Evolutionary conservation across 2,797 vertebrate species (phyloP), one percentile per base, ranked within the genome.

Genomic region (Bothrops alternatus): DNA sequence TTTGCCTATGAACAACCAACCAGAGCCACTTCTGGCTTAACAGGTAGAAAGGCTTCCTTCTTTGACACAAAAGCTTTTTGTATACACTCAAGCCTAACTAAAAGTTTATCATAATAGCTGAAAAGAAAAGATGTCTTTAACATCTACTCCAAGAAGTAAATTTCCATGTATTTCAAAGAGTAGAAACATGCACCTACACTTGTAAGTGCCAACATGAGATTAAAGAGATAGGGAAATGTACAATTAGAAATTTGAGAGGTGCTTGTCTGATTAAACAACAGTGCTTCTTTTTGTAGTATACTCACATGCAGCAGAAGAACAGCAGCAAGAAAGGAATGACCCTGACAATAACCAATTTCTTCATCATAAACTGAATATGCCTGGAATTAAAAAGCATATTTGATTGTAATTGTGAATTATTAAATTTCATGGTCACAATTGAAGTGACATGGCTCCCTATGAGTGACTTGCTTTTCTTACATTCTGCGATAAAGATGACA

Each of bases 271-370:
- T 16, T 63, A 53, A 10, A 88, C 8, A 88, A 87, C 86, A 60
- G 37, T 58, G 56, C 86, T 92, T 92, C 92, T 93, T 94, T 96
- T 92, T 85, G 92, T 95, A 96, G 92, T 95, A 87, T 96, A 99
- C 99, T 99, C 96, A 99, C 99, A 93, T 99, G 99, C 87, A 99
- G 97, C 16, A 99, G 98, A 73, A 99, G 97, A 88, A 99, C 99
- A 65, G 99, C 99, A 93, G 99, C 99, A 42, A 99, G 98, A 96
- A 99, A 99, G 4, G 99, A 99, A 97, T 99, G 99, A 89, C 99
- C 99, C 97, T 99, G 99, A 96, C 99, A 99, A 94, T 99, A 99
- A 50, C 99, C 99, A 23, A 99, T 99, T 96, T 99, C 99, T 95
- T 99, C 98, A 93, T 99, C 99, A 23, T 98, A 99, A 53, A 99